These are phyloP conservation scores for Mythimna vitellina DNA, from an alignment of 2,888 invertebrate genomes.

Conservation along the genomic window DNA sequence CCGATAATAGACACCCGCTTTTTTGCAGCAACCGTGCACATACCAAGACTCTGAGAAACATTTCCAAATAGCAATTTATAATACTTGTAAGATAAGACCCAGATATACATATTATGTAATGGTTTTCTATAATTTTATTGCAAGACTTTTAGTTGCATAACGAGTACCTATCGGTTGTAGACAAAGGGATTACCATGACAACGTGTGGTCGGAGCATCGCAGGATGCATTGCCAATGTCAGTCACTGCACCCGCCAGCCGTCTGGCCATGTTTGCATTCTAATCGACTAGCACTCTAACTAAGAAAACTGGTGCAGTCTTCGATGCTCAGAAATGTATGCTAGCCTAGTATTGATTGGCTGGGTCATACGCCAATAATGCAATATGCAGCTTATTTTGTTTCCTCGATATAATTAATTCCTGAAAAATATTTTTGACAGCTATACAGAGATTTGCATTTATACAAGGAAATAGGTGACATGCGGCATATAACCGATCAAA, in stretches of 20 bases:
- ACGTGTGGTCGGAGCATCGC: conserved; percentile 20
- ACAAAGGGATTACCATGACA: conserved; percentile 43
- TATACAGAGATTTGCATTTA: not conserved
- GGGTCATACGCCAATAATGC: not conserved
- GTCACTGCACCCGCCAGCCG: conserved; percentile 19
- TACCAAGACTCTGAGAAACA: too few relatives aligned
- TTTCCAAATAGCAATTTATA: too few relatives aligned
- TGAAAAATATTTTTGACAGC: not conserved
- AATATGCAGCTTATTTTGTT: not conserved
- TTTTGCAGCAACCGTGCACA: too few relatives aligned
- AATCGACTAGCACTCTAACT: not conserved
- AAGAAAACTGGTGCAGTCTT: not conserved
- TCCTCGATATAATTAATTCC: not conserved
- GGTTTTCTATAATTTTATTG: not conserved
- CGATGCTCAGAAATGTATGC: not conserved
- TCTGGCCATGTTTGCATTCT: not conserved
- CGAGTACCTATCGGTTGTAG: not conserved
- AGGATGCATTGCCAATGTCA: conserved; percentile 40
- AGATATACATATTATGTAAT: too few relatives aligned
- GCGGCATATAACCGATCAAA: not conserved
- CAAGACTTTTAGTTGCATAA: not conserved
- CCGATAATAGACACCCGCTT: too few relatives aligned
- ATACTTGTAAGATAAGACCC: too few relatives aligned
- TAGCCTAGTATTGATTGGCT: not conserved
- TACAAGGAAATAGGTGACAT: not conserved